Conservation (phyloP, 2,113 vertebrate genomes). For the Brachyhypopomus occidentalis region DNA sequence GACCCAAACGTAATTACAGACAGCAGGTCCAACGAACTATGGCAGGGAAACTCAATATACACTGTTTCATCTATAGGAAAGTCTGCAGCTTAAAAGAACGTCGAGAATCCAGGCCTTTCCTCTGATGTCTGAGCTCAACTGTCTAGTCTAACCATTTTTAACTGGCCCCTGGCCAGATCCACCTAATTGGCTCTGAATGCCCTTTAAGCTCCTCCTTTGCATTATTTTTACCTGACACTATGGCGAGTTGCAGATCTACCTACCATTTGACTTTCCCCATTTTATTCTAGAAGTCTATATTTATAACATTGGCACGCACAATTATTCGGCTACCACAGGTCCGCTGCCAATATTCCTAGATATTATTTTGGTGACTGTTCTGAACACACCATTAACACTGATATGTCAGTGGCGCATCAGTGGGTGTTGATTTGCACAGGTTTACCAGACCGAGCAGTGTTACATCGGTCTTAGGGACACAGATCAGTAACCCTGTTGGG, state of each 20-base stretch:
- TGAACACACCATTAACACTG: no score
- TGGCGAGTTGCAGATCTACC: not conserved
- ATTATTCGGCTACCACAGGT: no score
- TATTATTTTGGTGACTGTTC: no score
- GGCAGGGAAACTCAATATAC: not conserved
- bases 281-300: not conserved
- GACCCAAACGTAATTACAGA: not conserved
- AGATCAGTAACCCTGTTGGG: no score
- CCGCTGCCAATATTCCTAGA: no score
- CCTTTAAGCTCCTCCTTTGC: not conserved
- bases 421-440: no score
- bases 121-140: conserved; percentile 12
- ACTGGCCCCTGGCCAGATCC: conserved; percentile 1
- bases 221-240: not conserved
- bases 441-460: no score
- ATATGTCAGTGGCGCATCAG: no score
- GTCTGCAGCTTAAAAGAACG: conserved; percentile 26
- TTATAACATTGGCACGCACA: no score
- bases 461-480: no score
- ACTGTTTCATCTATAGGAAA: conserved; percentile 12
- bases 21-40: not conserved
- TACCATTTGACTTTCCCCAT: not conserved
- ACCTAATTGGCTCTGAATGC: conserved; percentile 37
- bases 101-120: not conserved
- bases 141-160: conserved; percentile 8